Evolutionary conservation across 2,113 vertebrate genomes (phyloP).

Genomic region (Otolemur garnettii): DNA sequence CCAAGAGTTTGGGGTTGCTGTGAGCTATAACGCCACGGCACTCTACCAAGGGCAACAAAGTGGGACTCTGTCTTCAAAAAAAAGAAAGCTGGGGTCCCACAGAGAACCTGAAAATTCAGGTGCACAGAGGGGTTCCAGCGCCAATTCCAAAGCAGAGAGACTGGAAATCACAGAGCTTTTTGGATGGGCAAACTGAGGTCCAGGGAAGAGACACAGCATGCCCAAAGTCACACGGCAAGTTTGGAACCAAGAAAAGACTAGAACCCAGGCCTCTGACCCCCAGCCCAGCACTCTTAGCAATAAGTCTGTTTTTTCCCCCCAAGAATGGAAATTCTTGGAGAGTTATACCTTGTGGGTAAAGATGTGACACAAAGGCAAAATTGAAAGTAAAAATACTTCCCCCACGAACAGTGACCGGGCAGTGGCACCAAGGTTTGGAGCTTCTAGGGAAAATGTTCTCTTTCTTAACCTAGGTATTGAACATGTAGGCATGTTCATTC

Average conservation of each 20-base stretch:
- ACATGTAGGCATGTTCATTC: neutral
- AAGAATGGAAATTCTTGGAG: neutral
- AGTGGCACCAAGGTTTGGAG: neutral
- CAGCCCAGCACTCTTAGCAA: neutral
- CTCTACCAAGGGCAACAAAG: no score
- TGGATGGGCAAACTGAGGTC: neutral
- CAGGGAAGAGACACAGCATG: neutral
- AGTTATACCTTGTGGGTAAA: neutral
- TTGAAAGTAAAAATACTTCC: neutral
- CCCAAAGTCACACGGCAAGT: neutral
- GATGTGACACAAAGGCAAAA: neutral
- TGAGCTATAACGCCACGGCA: no score
- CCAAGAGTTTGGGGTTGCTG: no score
- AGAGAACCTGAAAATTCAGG: neutral
- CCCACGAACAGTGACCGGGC: neutral
- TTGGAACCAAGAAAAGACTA: neutral
- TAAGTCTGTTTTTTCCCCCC: neutral
- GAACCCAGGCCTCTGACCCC: neutral
- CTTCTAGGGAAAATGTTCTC: neutral
- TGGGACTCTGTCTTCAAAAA: no score
- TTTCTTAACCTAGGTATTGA: neutral
- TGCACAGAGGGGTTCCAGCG: neutral
- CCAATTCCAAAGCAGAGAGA: neutral
- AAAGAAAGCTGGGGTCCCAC: neutral
- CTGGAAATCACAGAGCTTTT: neutral